phyloP scores from a whole-genome alignment of 2,797 vertebrate species.

The Sebastes aleutianus region DNA sequence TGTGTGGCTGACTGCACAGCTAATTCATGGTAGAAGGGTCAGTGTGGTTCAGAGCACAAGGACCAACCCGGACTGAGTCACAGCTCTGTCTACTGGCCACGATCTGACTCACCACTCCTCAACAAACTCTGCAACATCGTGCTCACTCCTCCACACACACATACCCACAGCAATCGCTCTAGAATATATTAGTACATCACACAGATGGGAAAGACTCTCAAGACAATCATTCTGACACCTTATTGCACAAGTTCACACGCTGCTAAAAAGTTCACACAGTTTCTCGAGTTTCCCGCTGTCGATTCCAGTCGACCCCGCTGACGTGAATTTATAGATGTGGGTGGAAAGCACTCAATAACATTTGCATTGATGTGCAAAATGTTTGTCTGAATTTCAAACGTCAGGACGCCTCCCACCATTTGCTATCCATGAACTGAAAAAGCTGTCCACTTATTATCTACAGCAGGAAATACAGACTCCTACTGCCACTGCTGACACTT shows the following conservation, averaged over 20 bases:
- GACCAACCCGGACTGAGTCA: slow-evolving; percentile 63
- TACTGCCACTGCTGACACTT: not conserved
- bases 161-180: not conserved
- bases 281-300: not conserved
- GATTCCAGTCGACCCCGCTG: slow-evolving; percentile 14
- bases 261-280: slow-evolving; percentile 31
- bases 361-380: slow-evolving; percentile 54
- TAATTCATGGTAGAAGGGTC: slow-evolving; percentile 47
- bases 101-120: slow-evolving; percentile 60
- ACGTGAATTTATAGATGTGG: slow-evolving; percentile 26
- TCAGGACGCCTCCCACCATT: slow-evolving; percentile 44
- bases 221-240: slow-evolving; percentile 26
- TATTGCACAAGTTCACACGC: slow-evolving; percentile 11
- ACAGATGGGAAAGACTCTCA: slow-evolving; percentile 17
- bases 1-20: slow-evolving; percentile 52
- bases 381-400: slow-evolving; percentile 44
- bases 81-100: slow-evolving; percentile 39
- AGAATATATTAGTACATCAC: slow-evolving; percentile 42
- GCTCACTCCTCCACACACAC: slow-evolving; percentile 51
- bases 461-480: slow-evolving; percentile 7
- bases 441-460: slow-evolving; percentile 24
- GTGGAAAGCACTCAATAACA: slow-evolving; percentile 35
- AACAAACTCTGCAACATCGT: slow-evolving; percentile 25
- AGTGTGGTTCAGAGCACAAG: slow-evolving; percentile 51
- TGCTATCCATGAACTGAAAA: slow-evolving; percentile 34